Percentiles rank a stretch among this genome's conserved stretches.
phyloP scores from a whole-genome alignment of 1,140 invertebrate species.

The Lasaia peninsularis region DNA sequence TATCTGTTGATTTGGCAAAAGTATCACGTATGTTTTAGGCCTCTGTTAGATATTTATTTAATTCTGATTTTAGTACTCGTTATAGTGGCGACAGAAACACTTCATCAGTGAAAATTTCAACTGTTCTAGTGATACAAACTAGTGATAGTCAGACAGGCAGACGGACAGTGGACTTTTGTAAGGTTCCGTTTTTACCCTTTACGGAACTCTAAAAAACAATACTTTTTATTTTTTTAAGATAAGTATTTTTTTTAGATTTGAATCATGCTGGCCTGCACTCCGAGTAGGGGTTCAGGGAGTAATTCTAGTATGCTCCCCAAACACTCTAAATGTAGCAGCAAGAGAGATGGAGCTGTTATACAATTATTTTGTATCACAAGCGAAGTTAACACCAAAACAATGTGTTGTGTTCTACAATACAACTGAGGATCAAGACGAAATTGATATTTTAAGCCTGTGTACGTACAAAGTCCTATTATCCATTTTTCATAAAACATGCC shows the following conservation, averaged over 20 bases:
- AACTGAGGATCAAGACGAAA: constrained; percentile 65
- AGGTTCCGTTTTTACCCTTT: too few species aligned
- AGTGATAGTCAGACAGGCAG: too few species aligned
- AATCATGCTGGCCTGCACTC: constrained; percentile 88
- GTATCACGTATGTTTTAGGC: too few species aligned
- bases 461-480: constrained; percentile 29
- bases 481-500: neutral
- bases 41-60: too few species aligned
- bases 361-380: constrained; percentile 84
- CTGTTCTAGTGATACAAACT: too few species aligned
- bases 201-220: too few species aligned
- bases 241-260: constrained; percentile 78
- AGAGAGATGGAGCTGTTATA: constrained; percentile 85
- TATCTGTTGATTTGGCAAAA: too few species aligned
- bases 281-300: constrained; percentile 83
- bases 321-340: constrained; percentile 78
- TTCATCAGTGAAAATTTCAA: too few species aligned
- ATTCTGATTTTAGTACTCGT: too few species aligned
- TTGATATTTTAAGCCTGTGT: constrained; percentile 64
- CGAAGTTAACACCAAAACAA: constrained; percentile 76
- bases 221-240: neutral
- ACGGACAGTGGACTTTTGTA: too few species aligned
- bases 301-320: constrained; percentile 83
- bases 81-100: too few species aligned
- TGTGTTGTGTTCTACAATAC: constrained; percentile 80